phyloP scores from a whole-genome alignment of 2,888 invertebrate species.

The Cheilosia variabilis region DNA sequence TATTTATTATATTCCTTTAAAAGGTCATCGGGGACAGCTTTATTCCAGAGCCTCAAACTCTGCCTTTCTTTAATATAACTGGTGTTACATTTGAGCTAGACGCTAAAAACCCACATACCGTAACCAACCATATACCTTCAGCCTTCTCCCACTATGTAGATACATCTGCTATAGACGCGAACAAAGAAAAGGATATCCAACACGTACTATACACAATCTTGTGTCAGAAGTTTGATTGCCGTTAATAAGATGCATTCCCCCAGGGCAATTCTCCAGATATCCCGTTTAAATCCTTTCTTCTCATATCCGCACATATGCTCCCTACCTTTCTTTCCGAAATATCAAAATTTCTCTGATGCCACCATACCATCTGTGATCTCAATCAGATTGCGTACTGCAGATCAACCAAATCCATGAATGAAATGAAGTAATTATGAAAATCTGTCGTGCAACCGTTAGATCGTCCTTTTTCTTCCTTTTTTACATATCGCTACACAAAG shows the following conservation, averaged over 20 bases:
- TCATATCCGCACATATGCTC: conserved; percentile 69
- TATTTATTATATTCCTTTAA: no score
- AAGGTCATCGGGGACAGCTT: no score
- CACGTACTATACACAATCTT: conserved; percentile 25
- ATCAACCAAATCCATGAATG: conserved; percentile 36
- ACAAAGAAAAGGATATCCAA: conserved; percentile 39
- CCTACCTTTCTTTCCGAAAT: conserved; percentile 15
- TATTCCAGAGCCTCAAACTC: no score
- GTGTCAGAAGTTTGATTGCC: conserved; percentile 51
- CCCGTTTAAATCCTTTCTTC: conserved; percentile 63
- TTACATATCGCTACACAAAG: conserved; percentile 57
- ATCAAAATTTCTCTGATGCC: conserved; percentile 31
- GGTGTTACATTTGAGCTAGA: no score
- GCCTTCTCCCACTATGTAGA: neutral
- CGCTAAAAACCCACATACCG: no score
- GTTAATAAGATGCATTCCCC: conserved; percentile 68
- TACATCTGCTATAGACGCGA: conserved; percentile 31
- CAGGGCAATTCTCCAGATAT: conserved; percentile 12
- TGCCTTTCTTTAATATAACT: no score
- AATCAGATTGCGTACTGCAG: conserved; percentile 45
- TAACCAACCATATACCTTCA: neutral
- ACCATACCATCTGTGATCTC: conserved; percentile 70
- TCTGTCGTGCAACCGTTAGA: conserved; percentile 75
- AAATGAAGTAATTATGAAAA: conserved; percentile 75
- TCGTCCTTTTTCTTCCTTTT: conserved; percentile 44